A percentile compares a stretch with the other conserved stretches of the same genome.
Conservation (phyloP, 2,888 invertebrate species). For the Luperina testacea region DNA sequence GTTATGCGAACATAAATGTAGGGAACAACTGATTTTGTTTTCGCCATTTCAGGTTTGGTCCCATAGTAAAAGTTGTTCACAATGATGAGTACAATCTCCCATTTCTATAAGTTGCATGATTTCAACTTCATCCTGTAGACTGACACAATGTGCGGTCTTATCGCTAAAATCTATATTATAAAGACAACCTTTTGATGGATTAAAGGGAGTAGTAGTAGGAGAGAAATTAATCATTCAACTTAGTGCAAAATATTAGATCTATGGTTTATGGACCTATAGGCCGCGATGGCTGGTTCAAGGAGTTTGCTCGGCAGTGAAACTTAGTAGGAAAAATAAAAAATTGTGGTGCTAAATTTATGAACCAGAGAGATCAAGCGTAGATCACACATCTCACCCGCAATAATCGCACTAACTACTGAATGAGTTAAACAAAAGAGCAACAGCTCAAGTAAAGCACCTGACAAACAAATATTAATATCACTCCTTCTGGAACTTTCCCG, state of each 20-base stretch:
- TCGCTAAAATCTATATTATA: not conserved
- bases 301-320: not conserved
- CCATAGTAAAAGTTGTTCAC: too few species aligned
- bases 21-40: too few species aligned
- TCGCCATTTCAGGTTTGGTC: too few species aligned
- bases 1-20: too few species aligned
- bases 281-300: not conserved
- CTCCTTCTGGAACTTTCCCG: constrained; percentile 72
- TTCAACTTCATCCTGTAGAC: too few species aligned
- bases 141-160: too few species aligned
- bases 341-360: not conserved
- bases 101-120: too few species aligned
- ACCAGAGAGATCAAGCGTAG: not conserved
- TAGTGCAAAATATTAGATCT: not conserved
- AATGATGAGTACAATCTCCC: too few species aligned
- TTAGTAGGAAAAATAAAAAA: not conserved
- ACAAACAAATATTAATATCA: constrained; percentile 82
- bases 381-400: not conserved
- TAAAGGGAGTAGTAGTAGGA: not conserved
- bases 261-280: not conserved
- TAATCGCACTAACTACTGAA: constrained; percentile 21
- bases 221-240: not conserved
- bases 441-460: constrained; percentile 72
- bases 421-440: constrained; percentile 62
- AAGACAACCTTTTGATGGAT: not conserved